These are phyloP conservation scores for Drosophila aldrichi DNA, from an alignment of 2,888 invertebrate genomes.

Conservation along the genomic window DNA sequence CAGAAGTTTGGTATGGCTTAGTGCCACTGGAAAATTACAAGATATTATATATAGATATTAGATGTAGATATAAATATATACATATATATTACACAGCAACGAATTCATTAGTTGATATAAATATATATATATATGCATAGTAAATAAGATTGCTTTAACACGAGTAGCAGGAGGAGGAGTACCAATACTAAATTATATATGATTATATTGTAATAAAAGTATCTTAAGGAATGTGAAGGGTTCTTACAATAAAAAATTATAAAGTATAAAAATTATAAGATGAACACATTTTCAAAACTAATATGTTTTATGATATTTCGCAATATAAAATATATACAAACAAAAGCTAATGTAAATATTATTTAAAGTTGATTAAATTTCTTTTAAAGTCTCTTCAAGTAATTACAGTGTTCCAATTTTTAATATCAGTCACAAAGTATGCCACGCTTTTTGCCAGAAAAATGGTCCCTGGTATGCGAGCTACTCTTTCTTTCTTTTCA, in stretches of 20 bases:
- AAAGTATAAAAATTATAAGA: no score
- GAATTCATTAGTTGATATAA: not conserved
- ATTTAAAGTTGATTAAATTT: not conserved
- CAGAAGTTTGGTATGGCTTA: not conserved
- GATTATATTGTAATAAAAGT: no score
- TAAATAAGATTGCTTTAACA: no score
- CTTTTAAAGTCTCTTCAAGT: not conserved
- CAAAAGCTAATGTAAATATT: not conserved
- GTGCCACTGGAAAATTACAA: no score
- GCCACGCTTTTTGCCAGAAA: not conserved
- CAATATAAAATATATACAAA: no score
- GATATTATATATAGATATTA: no score
- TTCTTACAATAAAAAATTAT: no score
- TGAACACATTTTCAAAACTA: no score
- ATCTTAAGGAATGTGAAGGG: no score
- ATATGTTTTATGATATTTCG: no score
- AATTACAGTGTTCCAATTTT: not conserved
- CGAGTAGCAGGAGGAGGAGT: no score
- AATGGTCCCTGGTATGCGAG: constrained; percentile 1
- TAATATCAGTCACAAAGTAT: not conserved
- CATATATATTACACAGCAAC: not conserved
- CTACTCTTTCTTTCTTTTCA: not conserved
- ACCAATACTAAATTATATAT: no score
- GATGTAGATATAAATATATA: not conserved
- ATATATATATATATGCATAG: not conserved